Evolutionary conservation across 2,113 vertebrate species (phyloP).

Genomic region (Labeo rohita): DNA sequence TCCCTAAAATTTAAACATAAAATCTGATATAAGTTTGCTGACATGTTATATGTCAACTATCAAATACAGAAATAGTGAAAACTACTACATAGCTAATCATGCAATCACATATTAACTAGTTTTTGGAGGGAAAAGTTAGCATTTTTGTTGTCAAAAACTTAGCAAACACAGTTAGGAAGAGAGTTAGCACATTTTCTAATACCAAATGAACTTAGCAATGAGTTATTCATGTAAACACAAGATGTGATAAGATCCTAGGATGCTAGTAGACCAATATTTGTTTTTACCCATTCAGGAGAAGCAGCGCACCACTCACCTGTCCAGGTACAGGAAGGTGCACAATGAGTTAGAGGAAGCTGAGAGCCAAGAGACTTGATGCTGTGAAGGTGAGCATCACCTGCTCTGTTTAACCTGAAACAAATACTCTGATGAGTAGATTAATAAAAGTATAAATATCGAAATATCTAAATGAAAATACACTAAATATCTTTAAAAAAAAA

Average conservation of each 20-base stretch:
- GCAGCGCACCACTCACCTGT: slow-evolving; percentile 72
- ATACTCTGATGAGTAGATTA: neutral
- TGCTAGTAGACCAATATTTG: neutral
- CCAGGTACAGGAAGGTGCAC: slow-evolving; percentile 72
- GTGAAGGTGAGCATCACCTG: slow-evolving; percentile 65
- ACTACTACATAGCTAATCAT: neutral
- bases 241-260: neutral
- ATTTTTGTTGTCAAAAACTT: neutral
- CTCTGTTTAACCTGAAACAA: neutral
- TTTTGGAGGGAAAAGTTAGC: neutral
- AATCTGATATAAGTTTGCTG: neutral
- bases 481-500: neutral
- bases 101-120: neutral
- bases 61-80: neutral
- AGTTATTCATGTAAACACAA: neutral
- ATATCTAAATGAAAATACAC: neutral
- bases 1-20: neutral
- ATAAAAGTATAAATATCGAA: neutral
- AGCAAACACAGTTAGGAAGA: no score
- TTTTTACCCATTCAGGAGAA: slow-evolving; percentile 65
- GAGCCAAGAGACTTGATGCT: slow-evolving; percentile 70
- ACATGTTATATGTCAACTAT: neutral
- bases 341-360: slow-evolving; percentile 81
- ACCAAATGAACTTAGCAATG: neutral
- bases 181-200: no score